phyloP scores from a whole-genome alignment of 2,797 vertebrate species.

The Sebastes goodei region DNA sequence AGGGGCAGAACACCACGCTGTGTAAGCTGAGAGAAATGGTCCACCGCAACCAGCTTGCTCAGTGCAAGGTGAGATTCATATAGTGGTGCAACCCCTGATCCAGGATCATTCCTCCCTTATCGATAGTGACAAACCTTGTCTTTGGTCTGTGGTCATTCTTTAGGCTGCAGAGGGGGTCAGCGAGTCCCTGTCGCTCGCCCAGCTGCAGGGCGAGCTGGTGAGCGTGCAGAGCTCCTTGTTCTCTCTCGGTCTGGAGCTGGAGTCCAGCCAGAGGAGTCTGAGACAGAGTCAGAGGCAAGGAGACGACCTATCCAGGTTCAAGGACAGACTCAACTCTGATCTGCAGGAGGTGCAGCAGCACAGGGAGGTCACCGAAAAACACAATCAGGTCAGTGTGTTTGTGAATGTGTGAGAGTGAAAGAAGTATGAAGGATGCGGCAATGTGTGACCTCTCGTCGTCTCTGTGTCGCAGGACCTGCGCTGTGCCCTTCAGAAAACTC shows the following conservation, averaged over 20 bases:
- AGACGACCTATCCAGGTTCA: constrained; percentile 80
- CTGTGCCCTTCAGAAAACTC: constrained; percentile 84
- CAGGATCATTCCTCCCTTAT: not conserved
- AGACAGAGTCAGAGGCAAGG: constrained; percentile 87
- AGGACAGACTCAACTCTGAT: constrained; percentile 83
- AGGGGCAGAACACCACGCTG: constrained; percentile 90
- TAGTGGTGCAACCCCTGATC: not conserved
- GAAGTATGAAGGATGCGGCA: not conserved
- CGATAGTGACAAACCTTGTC: not conserved
- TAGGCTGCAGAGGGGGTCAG: constrained; percentile 78
- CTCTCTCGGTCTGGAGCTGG: constrained; percentile 90
- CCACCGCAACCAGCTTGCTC: constrained; percentile 86
- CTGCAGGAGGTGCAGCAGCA: constrained; percentile 88
- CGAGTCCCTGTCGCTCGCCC: constrained; percentile 60
- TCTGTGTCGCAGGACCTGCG: constrained; percentile 86
- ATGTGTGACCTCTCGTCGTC: not conserved
- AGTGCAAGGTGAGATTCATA: constrained; percentile 81
- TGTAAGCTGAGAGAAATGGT: constrained; percentile 90
- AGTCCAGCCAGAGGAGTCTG: constrained; percentile 85
- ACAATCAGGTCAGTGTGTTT: constrained; percentile 87
- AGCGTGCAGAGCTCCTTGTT: constrained; percentile 90
- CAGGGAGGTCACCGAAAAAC: constrained; percentile 89
- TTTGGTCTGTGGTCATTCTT: not conserved
- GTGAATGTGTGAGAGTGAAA: not conserved
- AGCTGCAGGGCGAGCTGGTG: constrained; percentile 87